phyloP scores from a whole-genome alignment of 1,140 invertebrate genomes.

The Drosophila azteca region DNA sequence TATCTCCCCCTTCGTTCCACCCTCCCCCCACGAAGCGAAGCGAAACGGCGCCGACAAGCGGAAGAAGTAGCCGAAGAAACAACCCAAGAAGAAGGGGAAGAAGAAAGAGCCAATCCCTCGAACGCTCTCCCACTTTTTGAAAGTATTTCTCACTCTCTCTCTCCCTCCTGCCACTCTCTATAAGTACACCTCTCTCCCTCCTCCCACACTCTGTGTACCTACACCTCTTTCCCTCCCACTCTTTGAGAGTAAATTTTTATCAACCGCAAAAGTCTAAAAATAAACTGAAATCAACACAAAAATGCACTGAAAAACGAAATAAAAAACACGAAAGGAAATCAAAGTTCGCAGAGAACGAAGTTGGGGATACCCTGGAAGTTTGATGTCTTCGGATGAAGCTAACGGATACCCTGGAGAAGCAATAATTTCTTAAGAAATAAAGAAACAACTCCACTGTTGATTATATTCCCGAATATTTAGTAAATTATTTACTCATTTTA shows the following conservation, averaged over 20 bases:
- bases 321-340: neutral
- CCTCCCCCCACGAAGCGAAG: slow-evolving; percentile 2
- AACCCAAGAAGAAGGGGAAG: too few species aligned
- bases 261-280: slow-evolving; percentile 35
- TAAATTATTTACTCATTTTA: too few species aligned
- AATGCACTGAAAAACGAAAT: slow-evolving; percentile 8
- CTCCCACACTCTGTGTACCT: neutral
- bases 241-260: slow-evolving; percentile 13
- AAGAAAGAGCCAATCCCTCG: neutral
- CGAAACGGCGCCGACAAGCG: slow-evolving; percentile 14
- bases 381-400: too few species aligned
- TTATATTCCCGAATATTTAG: too few species aligned
- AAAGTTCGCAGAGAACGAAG: too few species aligned
- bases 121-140: neutral
- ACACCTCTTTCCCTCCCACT: neutral
- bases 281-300: slow-evolving; percentile 24
- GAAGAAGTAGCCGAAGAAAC: slow-evolving; percentile 8
- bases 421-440: too few species aligned
- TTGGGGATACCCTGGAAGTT: too few species aligned
- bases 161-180: neutral
- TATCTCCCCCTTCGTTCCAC: too few species aligned
- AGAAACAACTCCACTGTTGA: too few species aligned
- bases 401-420: too few species aligned
- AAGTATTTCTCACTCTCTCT: neutral
- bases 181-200: too few species aligned